Conservation (phyloP, 2,113 vertebrate species). For the Megaceryle maxima region DNA sequence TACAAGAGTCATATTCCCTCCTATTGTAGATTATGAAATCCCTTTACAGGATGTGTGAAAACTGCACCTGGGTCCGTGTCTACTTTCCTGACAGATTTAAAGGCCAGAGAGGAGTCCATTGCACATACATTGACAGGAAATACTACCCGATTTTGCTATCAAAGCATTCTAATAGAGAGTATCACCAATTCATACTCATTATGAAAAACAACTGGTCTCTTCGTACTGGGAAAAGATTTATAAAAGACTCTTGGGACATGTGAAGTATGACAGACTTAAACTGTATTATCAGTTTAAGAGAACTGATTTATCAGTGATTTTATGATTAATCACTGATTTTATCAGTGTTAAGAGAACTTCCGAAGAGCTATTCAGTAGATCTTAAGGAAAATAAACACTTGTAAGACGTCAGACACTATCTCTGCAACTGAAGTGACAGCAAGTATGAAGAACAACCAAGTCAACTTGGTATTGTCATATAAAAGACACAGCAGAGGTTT, state of each 20-base stretch:
- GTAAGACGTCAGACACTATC: neutral
- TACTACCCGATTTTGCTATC: constrained; percentile 47
- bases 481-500: neutral
- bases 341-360: neutral
- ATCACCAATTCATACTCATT: neutral
- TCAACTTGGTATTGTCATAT: neutral
- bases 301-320: no score
- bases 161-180: neutral
- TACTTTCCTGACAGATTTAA: constrained; percentile 64
- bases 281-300: neutral
- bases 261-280: neutral
- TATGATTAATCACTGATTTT: no score
- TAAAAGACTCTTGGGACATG: neutral
- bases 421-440: neutral
- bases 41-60: constrained; percentile 68
- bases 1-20: constrained; percentile 7
- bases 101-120: constrained; percentile 62
- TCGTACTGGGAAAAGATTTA: neutral
- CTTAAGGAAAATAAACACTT: neutral
- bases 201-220: neutral
- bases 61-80: constrained; percentile 52
- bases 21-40: constrained; percentile 51
- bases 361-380: neutral
- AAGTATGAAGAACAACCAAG: neutral
- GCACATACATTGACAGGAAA: constrained; percentile 41